Base-by-base conservation (phyloP, 92 coral and sea anemone species). In the Desmophyllum pertusum region DNA sequence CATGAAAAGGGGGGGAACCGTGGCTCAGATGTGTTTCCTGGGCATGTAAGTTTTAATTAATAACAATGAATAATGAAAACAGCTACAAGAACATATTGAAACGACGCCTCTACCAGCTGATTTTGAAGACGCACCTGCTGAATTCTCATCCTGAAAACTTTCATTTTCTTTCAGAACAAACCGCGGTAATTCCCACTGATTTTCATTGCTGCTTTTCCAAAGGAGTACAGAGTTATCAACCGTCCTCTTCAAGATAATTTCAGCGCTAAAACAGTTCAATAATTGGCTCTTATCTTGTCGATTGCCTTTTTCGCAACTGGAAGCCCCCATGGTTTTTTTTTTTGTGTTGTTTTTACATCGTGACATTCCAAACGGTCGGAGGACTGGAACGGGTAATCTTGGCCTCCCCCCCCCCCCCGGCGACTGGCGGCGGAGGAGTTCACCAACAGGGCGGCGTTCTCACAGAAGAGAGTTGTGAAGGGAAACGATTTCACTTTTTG, bases 401-500 rank as follows among this genome's bases (percentile, higher is more conserved):
- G 82, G 93, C 93, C n/a, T n/a, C n/a, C n/a, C n/a, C n/a, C n/a
- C n/a, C n/a, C n/a, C n/a, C n/a, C n/a, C n/a, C n/a, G n/a, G n/a
- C n/a, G n/a, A n/a, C n/a, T n/a, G n/a, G n/a, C n/a, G n/a, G n/a
- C n/a, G n/a, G 93, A 88, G 91, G 87, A 90, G 72, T 63, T 72
- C 64, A 63, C 21, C 68, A 93, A 90, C 61, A 94, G 92, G 95
- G 91, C 93, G 90, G 93, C 62, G 23, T 46, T 14, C 69, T 57
- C 37, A 6, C 42, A 52, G 23, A 72, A 10, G 73, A 65, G 55
- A 7, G 83, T 65, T 73, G 83, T 83, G 17, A 83, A 88, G 30
- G n/a, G n/a, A 90, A 89, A 87, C 91, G 94, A 76, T 87, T 92
- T 48, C 90, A 90, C 73, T 86, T 97, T 93, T 89, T 91, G 21